Percentiles rank a stretch among this genome's conserved stretches.
phyloP scores from a whole-genome alignment of 2,888 invertebrate genomes.

The Tanypteryx hageni region DNA sequence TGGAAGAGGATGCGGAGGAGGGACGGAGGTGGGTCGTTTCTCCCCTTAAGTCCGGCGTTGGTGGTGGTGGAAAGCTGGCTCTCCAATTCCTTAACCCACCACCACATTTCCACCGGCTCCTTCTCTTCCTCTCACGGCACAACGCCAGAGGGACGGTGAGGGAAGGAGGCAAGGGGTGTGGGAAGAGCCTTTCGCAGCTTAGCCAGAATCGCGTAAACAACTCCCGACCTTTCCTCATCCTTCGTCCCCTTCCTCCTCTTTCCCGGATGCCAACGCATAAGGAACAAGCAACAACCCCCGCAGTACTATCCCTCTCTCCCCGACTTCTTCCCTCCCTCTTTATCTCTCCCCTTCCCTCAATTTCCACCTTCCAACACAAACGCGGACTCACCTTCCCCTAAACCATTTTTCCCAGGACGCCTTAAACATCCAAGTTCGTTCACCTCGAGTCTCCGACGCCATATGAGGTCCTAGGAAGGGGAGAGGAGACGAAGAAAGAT shows the following conservation, averaged over 20 bases:
- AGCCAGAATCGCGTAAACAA: slow-evolving; percentile 26
- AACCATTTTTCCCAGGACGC: slow-evolving; percentile 14
- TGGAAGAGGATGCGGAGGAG: no score
- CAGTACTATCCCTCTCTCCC: not conserved
- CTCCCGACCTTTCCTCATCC: not conserved
- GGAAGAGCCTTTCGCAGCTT: not conserved
- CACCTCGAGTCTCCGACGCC: slow-evolving; percentile 1
- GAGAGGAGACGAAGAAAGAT: no score
- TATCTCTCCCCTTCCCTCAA: not conserved
- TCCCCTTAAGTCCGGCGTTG: not conserved
- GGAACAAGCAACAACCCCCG: not conserved
- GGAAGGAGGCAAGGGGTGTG: not conserved
- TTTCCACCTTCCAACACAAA: not conserved
- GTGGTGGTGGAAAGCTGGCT: not conserved
- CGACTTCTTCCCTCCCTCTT: no score
- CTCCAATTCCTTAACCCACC: not conserved
- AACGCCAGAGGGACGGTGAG: not conserved
- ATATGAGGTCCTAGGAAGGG: slow-evolving; percentile 1
- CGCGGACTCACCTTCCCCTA: not conserved
- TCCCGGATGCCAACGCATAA: not conserved
- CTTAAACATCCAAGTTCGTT: not conserved
- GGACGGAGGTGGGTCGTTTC: slow-evolving; percentile 6
- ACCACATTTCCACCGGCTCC: no score
- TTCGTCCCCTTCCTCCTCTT: not conserved
- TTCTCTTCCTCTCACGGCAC: not conserved